phyloP scores from a whole-genome alignment of 2,888 invertebrate genomes.

The Nasonovia ribisnigri region DNA sequence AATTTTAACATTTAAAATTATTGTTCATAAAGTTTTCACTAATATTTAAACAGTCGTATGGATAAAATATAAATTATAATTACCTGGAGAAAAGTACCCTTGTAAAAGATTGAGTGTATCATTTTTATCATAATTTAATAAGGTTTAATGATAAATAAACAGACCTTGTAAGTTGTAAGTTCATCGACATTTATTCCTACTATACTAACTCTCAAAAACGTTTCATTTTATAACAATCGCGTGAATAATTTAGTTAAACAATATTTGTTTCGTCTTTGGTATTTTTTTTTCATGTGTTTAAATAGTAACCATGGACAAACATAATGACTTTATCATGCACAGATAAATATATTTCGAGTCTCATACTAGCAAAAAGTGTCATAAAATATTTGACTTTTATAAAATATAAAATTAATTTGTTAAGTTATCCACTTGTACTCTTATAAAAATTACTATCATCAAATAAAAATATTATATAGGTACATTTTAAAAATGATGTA shows the following conservation, averaged over 20 bases:
- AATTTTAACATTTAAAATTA: background rate
- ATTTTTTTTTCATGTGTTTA: background rate
- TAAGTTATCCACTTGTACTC: background rate
- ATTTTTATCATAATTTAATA: background rate
- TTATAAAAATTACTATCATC: background rate
- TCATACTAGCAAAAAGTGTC: background rate
- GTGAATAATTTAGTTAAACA: slow-evolving; percentile 14
- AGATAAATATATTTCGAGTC: background rate
- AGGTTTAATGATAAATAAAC: slow-evolving; percentile 46
- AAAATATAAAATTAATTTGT: background rate
- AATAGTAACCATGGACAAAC: background rate
- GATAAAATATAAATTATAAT: background rate
- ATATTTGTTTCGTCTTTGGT: background rate
- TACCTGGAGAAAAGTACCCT: background rate
- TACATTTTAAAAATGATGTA: background rate
- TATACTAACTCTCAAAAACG: background rate
- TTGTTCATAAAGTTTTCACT: background rate
- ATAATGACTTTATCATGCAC: too few relatives aligned
- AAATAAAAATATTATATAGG: background rate
- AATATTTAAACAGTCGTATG: too few relatives aligned
- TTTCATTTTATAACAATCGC: background rate
- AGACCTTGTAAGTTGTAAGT: slow-evolving; percentile 13
- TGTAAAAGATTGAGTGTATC: background rate
- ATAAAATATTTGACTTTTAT: background rate
- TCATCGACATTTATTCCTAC: slow-evolving; percentile 11